Conservation (phyloP, 2,888 invertebrate genomes). For the Plagiodera versicolora region DNA sequence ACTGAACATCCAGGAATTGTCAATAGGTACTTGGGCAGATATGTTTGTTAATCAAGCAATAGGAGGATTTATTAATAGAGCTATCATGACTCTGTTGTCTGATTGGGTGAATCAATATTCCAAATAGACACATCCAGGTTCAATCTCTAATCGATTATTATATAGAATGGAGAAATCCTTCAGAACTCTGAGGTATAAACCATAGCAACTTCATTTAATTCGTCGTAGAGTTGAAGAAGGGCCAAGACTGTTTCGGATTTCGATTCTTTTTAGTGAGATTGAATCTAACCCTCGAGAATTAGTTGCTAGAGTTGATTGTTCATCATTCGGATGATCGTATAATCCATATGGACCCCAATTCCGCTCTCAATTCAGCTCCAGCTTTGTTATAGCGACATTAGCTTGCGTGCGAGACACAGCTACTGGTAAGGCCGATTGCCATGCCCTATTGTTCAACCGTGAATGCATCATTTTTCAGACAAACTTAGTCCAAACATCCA, state of each 20-base stretch:
- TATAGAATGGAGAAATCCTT: no score
- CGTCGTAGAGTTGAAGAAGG: no score
- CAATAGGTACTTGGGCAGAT: no score
- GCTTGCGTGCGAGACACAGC: constrained; percentile 19
- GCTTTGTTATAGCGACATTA: constrained; percentile 17
- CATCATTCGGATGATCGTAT: not conserved
- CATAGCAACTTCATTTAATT: no score
- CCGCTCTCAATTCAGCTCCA: not conserved
- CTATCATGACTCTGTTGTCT: no score
- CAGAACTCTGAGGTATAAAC: no score
- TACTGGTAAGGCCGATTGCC: constrained; percentile 25
- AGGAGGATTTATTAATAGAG: no score
- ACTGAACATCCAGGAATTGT: no score
- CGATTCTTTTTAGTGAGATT: not conserved
- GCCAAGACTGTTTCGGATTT: not conserved
- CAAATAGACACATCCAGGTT: no score
- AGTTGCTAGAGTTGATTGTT: not conserved
- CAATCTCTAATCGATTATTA: no score
- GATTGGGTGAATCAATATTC: no score
- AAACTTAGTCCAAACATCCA: constrained; percentile 18
- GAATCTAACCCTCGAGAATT: not conserved
- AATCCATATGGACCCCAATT: constrained; percentile 4
- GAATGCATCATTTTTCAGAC: constrained; percentile 27
- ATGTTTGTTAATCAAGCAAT: no score
- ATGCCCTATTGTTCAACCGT: constrained; percentile 27